Evolutionary conservation across 1,140 invertebrate species (phyloP).

Genomic region (Daktulosphaira vitifoliae): DNA sequence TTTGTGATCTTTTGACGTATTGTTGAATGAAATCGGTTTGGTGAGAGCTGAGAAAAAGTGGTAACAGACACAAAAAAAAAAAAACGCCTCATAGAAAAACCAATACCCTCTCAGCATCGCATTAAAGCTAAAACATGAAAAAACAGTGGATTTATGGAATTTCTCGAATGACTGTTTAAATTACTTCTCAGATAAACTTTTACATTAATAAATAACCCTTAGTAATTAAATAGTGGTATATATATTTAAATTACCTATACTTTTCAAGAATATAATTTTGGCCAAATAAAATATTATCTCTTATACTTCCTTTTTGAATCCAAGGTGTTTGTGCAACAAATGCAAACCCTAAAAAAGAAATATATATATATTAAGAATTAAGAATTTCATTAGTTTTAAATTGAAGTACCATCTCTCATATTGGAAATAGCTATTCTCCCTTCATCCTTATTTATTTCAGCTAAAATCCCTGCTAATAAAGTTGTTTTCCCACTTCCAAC

Average conservation of each 20-base stretch:
- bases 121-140: too few relatives aligned
- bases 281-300: conserved; percentile 90
- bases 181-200: background rate
- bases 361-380: conserved; percentile 23
- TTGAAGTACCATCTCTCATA: conserved; percentile 53
- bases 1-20: too few relatives aligned
- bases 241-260: conserved; percentile 62
- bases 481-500: conserved; percentile 72
- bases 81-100: too few relatives aligned
- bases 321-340: conserved; percentile 85
- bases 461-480: conserved; percentile 62
- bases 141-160: too few relatives aligned
- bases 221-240: background rate
- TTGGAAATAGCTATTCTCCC: conserved; percentile 56
- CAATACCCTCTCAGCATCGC: too few relatives aligned
- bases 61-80: too few relatives aligned
- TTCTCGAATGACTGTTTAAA: background rate
- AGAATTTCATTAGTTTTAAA: too few relatives aligned
- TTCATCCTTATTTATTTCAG: conserved; percentile 56
- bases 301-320: conserved; percentile 80
- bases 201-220: background rate
- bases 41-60: too few relatives aligned
- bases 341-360: conserved; percentile 59
- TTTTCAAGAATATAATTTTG: conserved; percentile 62
- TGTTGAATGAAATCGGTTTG: too few relatives aligned